Percentiles rank a stretch among this genome's conserved stretches.
Conservation (phyloP, 2,797 vertebrate species). For the Macropodus opercularis region DNA sequence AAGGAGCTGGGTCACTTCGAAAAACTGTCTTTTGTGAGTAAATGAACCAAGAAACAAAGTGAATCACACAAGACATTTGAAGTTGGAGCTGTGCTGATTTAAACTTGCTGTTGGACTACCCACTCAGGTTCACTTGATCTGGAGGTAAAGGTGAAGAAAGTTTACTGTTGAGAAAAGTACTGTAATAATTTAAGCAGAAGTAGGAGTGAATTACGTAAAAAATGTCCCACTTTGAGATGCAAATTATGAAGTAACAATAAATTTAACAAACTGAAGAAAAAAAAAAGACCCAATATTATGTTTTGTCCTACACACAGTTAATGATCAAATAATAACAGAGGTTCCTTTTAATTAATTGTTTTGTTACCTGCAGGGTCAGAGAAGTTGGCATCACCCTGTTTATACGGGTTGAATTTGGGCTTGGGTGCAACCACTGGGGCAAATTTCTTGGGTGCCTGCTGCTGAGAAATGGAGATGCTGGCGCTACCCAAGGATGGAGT, state of each 20-base stretch:
- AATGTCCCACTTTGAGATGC: not conserved
- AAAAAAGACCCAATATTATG: not conserved
- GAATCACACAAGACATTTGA: not conserved
- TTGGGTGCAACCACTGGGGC: conserved; percentile 96
- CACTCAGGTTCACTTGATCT: not conserved
- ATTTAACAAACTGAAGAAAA: not conserved
- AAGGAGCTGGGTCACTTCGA: not conserved
- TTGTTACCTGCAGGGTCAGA: conserved; percentile 84
- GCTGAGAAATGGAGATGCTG: conserved; percentile 95
- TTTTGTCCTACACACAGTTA: not conserved
- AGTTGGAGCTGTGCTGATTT: conserved; percentile 2
- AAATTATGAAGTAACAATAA: not conserved
- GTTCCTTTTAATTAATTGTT: not conserved
- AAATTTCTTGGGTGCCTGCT: conserved; percentile 96
- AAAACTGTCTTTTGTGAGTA: not conserved
- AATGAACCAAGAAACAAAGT: not conserved
- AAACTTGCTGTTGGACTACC: not conserved
- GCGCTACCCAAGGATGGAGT: conserved; percentile 91
- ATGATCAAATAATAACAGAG: not conserved
- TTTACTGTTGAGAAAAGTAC: not conserved
- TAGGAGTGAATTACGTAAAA: not conserved
- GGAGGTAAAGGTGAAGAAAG: not conserved
- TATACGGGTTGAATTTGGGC: conserved; percentile 97
- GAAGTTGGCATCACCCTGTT: conserved; percentile 68
- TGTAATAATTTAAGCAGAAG: not conserved